Evolutionary conservation across 2,113 vertebrate genomes (phyloP), one percentile per base, ranked within the genome.

Genomic region (Camelus bactrianus): DNA sequence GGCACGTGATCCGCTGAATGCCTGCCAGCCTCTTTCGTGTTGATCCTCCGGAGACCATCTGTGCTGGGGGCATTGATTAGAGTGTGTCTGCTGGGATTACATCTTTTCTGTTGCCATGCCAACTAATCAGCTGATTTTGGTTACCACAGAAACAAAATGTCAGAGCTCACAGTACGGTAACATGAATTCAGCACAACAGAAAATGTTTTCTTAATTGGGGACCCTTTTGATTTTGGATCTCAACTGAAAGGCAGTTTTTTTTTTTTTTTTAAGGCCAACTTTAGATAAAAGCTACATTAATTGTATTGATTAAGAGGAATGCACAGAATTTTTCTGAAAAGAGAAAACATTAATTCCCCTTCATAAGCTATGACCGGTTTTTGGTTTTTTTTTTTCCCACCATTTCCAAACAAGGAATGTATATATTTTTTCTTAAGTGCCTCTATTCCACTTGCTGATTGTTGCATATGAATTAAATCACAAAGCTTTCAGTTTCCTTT

Each of bases 101-200:
- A 99, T 99, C 99, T 99, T 99, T 99, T 99, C 99, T 99, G 99
- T 99, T 99, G 99, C 99, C 99, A 99, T 99, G 99, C 99, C 99
- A 99, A 99, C 99, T 99, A 99, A 99, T 99, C 99, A 99, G 99
- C 99, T 99, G 99, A 99, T 99, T 99, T 99, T 98, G 98, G 99
- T 99, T 99, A 99, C 99, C 99, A 99, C 99, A 99, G 99, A 99
- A 99, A 99, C 99, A 98, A 99, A 99, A 99, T 99, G 99, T 99
- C 98, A 99, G 99, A 99, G 99, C 99, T 99, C 99, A 99, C 98
- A 99, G 99, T 98, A 99, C 98, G 98, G 98, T 98, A 98, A 99
- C 98, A 99, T 98, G 99, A 99, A 99, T 99, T 99, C 99, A 98
- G 99, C 99, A 99, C 99, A 99, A 99, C 99, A 99, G 99, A 99